These are phyloP conservation scores for Chironomus tentans DNA, from an alignment of 2,888 invertebrate species.

Conservation along the genomic window DNA sequence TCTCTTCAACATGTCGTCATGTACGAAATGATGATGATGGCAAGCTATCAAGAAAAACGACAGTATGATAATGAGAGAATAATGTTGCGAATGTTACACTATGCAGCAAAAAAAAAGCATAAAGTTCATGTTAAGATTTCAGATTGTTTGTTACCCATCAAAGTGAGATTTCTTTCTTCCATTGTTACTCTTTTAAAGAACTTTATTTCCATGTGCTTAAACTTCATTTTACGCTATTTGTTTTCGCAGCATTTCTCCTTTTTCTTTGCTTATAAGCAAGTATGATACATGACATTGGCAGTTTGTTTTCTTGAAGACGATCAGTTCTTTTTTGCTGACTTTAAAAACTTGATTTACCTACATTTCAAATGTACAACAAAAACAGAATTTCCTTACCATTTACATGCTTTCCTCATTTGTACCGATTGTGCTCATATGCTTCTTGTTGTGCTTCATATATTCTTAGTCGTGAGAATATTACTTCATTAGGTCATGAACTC, in stretches of 20 bases:
- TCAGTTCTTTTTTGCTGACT: neutral
- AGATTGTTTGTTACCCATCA: neutral
- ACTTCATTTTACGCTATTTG: neutral
- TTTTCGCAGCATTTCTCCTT: neutral
- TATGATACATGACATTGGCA: neutral
- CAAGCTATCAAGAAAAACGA: slow-evolving; percentile 22
- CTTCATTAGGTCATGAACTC: neutral
- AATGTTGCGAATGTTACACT: slow-evolving; percentile 4
- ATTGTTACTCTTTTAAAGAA: neutral
- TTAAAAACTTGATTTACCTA: neutral
- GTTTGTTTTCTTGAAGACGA: neutral
- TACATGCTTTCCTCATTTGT: neutral
- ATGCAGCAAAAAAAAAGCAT: neutral
- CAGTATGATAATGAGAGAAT: slow-evolving; percentile 25
- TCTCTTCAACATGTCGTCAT: neutral
- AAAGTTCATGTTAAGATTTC: neutral
- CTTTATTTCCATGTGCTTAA: neutral
- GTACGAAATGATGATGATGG: neutral
- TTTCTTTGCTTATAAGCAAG: neutral
- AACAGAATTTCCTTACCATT: neutral
- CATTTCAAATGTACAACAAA: neutral
- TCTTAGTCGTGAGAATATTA: neutral
- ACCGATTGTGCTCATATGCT: neutral
- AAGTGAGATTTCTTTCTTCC: neutral
- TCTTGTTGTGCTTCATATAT: neutral